Evolutionary conservation across 2,888 invertebrate species (phyloP).

Genomic region (Xiphydria camelus): DNA sequence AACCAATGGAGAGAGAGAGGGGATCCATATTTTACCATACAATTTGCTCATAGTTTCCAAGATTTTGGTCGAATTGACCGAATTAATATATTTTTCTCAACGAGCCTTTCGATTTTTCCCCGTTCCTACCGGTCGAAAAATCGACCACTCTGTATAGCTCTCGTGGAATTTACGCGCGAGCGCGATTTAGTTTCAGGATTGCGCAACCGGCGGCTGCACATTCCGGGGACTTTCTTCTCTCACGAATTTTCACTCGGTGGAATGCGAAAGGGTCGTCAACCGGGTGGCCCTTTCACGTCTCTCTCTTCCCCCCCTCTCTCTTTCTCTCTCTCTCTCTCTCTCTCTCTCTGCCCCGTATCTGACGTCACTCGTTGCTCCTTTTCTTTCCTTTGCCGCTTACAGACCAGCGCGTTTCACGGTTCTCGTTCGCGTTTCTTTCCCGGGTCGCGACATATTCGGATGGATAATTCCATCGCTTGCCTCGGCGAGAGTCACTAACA

Average conservation of each 20-base stretch:
- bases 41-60: no score
- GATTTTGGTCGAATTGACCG: no score
- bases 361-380: neutral
- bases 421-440: no score
- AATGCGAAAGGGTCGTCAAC: neutral
- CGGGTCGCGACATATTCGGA: no score
- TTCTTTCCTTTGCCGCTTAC: neutral
- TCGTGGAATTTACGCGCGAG: neutral
- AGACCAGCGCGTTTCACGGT: no score
- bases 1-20: no score
- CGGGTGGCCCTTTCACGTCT: neutral
- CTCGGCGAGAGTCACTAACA: no score
- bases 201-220: neutral
- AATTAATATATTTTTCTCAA: no score
- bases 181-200: neutral
- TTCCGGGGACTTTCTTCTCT: neutral
- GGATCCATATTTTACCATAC: no score
- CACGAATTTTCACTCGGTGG: conserved; percentile 5
- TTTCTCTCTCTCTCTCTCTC: conserved; percentile 2
- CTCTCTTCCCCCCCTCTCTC: neutral
- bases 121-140: neutral
- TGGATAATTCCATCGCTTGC: no score
- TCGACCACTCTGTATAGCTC: no score
- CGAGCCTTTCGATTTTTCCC: no score
- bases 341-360: neutral